Evolutionary conservation across 2,113 vertebrate genomes (phyloP).

Genomic region (Rhipidura dahli): DNA sequence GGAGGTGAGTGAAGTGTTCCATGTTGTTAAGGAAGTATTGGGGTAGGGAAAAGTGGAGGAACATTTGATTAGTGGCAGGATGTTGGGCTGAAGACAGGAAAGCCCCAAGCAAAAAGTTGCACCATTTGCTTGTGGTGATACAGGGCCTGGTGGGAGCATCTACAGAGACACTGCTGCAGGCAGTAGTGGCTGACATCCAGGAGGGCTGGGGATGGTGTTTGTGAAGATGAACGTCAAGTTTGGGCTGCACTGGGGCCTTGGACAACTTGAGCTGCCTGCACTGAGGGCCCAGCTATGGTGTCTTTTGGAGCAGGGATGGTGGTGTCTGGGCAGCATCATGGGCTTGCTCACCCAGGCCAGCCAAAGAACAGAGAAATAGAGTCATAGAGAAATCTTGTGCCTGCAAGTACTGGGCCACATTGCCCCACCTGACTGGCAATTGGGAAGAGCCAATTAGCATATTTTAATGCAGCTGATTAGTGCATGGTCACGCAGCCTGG

Average conservation of each 20-base stretch:
- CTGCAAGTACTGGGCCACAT: neutral
- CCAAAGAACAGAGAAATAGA: neutral
- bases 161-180: neutral
- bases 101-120: neutral
- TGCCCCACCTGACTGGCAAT: neutral
- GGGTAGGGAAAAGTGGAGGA: neutral
- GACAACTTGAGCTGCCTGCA: neutral
- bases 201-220: neutral
- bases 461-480: conserved; percentile 24
- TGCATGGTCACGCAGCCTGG: neutral
- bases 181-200: neutral
- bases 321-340: neutral
- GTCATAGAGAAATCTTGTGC: neutral
- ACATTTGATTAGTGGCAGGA: neutral
- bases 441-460: conserved; percentile 25
- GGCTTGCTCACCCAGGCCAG: neutral
- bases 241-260: neutral
- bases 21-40: neutral
- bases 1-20: neutral
- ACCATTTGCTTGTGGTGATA: neutral
- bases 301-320: neutral
- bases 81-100: neutral
- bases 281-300: neutral
- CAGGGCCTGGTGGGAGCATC: neutral
- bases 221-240: neutral